Evolutionary conservation across 2,797 vertebrate species (phyloP), one percentile per base, ranked within the genome.

Genomic region (Dendrocincla fuliginosa): DNA sequence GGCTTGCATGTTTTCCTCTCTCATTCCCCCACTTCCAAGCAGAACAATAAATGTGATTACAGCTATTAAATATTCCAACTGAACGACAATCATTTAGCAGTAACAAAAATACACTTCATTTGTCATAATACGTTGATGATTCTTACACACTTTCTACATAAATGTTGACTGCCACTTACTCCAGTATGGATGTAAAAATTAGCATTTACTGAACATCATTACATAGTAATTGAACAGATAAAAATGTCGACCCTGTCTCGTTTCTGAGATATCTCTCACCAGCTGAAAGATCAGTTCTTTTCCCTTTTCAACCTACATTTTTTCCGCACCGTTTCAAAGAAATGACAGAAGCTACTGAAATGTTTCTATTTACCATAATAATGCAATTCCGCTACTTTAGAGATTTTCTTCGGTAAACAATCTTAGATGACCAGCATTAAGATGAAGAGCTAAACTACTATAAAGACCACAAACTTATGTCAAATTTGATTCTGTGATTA

Each of bases 291-390:
- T 63, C 70, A 50, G 55, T 47, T 60, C 37, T 85, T 82, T 81
- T 87, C 33, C 85, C 86, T 83, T 85, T 92, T 95, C 92, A 95
- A 64, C 42, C n/a, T 68, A 42, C 57, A 25, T 52, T 93, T 93
- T 96, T 84, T 81, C 59, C 5, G 2, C 39, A 75, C 71, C 44
- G 46, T 91, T 96, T 85, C 84, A 93, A 92, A 90, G 81, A 91
- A 95, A 90, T 91, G 59, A 92, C 27, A 94, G 89, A 93, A 96
- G 87, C 85, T 49, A 83, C 90, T 77, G 79, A 88, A 95, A 92
- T 85, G 78, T 88, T 90, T 80, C 93, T 93, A 74, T 80, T 97
- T 96, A 95, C 81, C 92, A 77, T 92, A 95, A 95, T 95, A 96
- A 49, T 64, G 77, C 88, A 94, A 81, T 90, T 93, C 76, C 1